Conservation (phyloP, 1,140 invertebrate genomes). For the Forficula auricularia region DNA sequence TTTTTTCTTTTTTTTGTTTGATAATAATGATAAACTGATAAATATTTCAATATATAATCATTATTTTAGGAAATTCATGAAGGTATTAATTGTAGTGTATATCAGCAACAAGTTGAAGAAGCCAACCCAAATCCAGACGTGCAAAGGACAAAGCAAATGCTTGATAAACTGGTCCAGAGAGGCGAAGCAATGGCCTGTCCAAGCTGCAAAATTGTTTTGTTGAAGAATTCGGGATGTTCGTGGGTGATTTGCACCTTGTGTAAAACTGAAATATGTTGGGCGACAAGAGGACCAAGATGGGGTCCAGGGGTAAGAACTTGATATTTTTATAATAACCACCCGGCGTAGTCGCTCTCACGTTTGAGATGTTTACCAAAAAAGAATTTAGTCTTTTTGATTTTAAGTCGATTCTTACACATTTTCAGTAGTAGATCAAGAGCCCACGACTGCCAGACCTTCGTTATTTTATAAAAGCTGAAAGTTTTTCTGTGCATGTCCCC, state of each 20-base stretch:
- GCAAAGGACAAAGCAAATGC: constrained; percentile 53
- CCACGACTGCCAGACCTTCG: too few species aligned
- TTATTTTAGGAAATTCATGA: constrained; percentile 63
- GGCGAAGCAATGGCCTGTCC: constrained; percentile 79
- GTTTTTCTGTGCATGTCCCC: too few species aligned
- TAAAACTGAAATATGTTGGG: constrained; percentile 90
- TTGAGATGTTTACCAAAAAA: background rate
- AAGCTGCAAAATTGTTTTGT: constrained; percentile 62
- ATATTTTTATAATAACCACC: too few species aligned
- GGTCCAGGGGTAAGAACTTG: constrained; percentile 43
- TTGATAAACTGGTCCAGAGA: constrained; percentile 59
- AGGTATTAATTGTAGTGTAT: constrained; percentile 66
- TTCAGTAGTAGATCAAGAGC: too few species aligned
- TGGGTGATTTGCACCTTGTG: constrained; percentile 86
- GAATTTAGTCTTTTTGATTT: background rate
- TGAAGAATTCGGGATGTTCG: constrained; percentile 91
- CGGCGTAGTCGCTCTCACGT: background rate
- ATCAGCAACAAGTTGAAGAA: constrained; percentile 53
- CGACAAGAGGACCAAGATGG: constrained; percentile 73
- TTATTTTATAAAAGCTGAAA: too few species aligned
- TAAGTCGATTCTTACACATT: too few species aligned
- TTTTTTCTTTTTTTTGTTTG: too few species aligned
- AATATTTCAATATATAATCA: too few species aligned
- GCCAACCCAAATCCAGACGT: constrained; percentile 45
- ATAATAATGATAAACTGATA: too few species aligned